Conservation (phyloP, 2,113 vertebrate species). For the Oophaga pumilio region DNA sequence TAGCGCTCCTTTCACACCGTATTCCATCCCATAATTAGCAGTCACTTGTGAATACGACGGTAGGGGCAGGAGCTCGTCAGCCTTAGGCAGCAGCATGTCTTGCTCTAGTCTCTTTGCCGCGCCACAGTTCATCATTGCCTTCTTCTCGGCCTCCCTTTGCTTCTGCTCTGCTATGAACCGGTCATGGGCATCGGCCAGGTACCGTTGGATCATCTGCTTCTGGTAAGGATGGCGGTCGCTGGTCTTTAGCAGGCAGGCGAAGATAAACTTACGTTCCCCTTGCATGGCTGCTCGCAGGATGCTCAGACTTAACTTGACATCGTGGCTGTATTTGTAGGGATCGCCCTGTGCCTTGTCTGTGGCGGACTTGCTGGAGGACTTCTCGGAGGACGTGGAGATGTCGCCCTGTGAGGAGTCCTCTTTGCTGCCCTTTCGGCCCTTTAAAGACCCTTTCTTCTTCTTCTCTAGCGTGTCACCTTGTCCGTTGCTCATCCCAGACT, state of each 20-base stretch:
- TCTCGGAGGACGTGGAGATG: constrained; percentile 63
- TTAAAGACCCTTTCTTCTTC: constrained; percentile 89
- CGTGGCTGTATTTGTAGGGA: constrained; percentile 82
- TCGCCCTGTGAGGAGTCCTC: constrained; percentile 77
- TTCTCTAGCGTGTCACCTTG: constrained; percentile 77
- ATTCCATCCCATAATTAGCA: constrained; percentile 48
- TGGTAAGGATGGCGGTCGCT: constrained; percentile 91
- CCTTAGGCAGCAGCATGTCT: constrained; percentile 55
- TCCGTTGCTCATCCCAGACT: constrained; percentile 65
- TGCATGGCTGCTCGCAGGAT: constrained; percentile 89
- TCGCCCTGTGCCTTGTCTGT: constrained; percentile 68
- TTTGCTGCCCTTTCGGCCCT: constrained; percentile 81
- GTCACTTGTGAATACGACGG: constrained; percentile 66
- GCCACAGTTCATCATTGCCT: constrained; percentile 58
- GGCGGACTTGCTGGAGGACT: constrained; percentile 54
- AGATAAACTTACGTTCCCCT: constrained; percentile 89
- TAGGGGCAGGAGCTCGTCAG: constrained; percentile 64
- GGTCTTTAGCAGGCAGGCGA: constrained; percentile 86
- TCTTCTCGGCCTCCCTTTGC: constrained; percentile 82
- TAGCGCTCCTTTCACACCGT: constrained; percentile 60
- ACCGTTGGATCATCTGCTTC: constrained; percentile 96
- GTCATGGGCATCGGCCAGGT: constrained; percentile 87
- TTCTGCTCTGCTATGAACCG: constrained; percentile 84
- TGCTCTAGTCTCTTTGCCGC: constrained; percentile 65
- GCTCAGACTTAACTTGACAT: constrained; percentile 88